Evolutionary conservation across 1,140 invertebrate genomes (phyloP), one percentile per base, ranked within the genome.

Genomic region (Drosophila seguyi): DNA sequence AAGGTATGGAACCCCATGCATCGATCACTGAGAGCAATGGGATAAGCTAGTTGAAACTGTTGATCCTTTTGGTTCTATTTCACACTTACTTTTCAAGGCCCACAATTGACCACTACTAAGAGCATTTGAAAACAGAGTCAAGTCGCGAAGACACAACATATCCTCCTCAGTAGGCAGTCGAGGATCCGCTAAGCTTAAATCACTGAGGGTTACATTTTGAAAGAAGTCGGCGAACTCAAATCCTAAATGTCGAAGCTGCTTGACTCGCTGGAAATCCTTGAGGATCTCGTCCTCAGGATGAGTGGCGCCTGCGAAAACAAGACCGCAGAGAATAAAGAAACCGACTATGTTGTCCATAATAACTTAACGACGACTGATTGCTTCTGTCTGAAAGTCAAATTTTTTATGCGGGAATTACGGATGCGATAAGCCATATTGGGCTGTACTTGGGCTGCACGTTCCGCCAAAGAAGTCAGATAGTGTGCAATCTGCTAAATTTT

Each of bases 21-120:
- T 88, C 79, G 16, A 86, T 25, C 62, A 85, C 84, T 88, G 3
- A 16, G 41, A 13, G 27, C 25, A 20, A 7, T 14, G 31, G 25
- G 13, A 20, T 29, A n/a, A n/a, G n/a, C n/a, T 0, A 25, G 13
- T 18, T 52, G 5, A 6, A 1, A 3, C n/a, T n/a, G n/a, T n/a
- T n/a, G 20, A 8, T 25, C 5, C 3, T 7, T 16, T 38, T 0
- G 20, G 0, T 25, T 18, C 1, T 6, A 11, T 31, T 22, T 4
- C 6, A 10, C 2, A 67, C 56, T 57, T 44, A 79, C 62, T 80
- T 56, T 27, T 68, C 13, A 67, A 1, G 1, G 41, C 41, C 52
- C 61, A 63, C 1, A 34, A 8, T 27, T 63, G 11, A 1, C 61
- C 61, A 34, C 3, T 1, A 14, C 29, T 38, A 0, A 66, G 22